A percentile compares a stretch with the other conserved stretches of the same genome.
phyloP scores from a whole-genome alignment of 2,113 vertebrate genomes.

The Pelvicachromis taeniatus region DNA sequence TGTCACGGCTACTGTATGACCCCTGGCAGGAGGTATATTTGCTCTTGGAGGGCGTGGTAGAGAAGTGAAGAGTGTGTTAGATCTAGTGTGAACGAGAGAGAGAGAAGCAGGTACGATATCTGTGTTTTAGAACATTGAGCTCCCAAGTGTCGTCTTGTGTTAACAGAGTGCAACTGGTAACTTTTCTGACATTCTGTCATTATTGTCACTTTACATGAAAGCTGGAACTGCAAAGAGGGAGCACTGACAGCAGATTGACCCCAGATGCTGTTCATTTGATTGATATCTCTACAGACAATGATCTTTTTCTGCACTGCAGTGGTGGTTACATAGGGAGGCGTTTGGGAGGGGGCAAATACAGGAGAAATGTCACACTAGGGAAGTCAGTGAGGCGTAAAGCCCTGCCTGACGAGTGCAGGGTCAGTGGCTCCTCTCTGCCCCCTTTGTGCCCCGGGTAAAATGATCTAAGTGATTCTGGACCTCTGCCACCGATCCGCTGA shows the following conservation, averaged over 20 bases:
- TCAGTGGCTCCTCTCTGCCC: slow-evolving; percentile 75
- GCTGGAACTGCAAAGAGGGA: slow-evolving; percentile 56
- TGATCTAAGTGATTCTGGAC: slow-evolving; percentile 83
- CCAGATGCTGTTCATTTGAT: slow-evolving; percentile 76
- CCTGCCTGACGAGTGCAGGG: slow-evolving; percentile 61
- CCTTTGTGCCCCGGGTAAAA: slow-evolving; percentile 76
- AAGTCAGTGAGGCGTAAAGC: slow-evolving; percentile 75
- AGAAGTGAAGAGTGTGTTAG: not conserved
- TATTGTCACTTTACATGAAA: slow-evolving; percentile 72
- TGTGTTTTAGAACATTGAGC: slow-evolving; percentile 18
- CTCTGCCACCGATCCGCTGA: slow-evolving; percentile 70
- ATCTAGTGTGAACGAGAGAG: slow-evolving; percentile 19
- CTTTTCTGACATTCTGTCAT: slow-evolving; percentile 68
- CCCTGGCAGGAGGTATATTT: slow-evolving; percentile 45
- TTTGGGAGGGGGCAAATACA: slow-evolving; percentile 64
- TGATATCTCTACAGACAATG: slow-evolving; percentile 76
- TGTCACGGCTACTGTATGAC: slow-evolving; percentile 69
- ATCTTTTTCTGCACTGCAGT: slow-evolving; percentile 61
- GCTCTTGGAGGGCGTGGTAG: not conserved
- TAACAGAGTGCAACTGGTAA: slow-evolving; percentile 45
- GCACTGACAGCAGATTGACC: slow-evolving; percentile 74
- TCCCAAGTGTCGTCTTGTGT: slow-evolving; percentile 39
- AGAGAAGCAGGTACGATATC: slow-evolving; percentile 30
- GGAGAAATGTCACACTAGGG: slow-evolving; percentile 74
- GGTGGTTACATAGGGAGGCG: slow-evolving; percentile 57